Base-by-base conservation (phyloP, 2,113 vertebrate genomes). In the Nerophis ophidion region DNA sequence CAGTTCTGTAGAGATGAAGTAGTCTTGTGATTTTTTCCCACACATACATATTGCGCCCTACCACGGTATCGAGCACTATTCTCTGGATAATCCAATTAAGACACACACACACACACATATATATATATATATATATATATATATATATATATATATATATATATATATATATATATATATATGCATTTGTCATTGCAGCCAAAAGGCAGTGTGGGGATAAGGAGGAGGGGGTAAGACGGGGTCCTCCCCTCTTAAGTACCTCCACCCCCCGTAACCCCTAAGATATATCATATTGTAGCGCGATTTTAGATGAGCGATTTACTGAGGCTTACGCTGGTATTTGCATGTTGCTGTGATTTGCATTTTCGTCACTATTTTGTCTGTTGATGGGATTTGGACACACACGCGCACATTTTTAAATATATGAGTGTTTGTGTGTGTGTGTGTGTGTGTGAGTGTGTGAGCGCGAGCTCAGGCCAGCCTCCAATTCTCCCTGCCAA, bases 251-350 rank as follows among this genome's bases (percentile, higher is more conserved):
- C 56, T 68, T 60, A 40, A 40, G 44, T 15, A 14, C 42, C 40
- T n/a, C 61, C 34, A 60, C 54, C 5, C 45, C 12, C 48, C 26
- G 4, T 2, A 26, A 26, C 64, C 75, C 57, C 33, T 60, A 61
- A 72, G 69, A 75, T 57, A 62, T 61, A 77, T 68, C 67, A 60
- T 59, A 73, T 73, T 68, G 74, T 57, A 48, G 59, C 61, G 63
- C 74, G 60, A 76, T 83, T 67, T 79, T 76, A 69, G 66, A 61
- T 44, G 66, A 72, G 68, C 73, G 79, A 62, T 74, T 85, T 82
- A 83, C 65, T 66, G 55, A 77, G 79, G 79, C 69, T 82, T 85
- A 81, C 75, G 64, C 40, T 51, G 72, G 64, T 66, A 54, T 74
- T 73, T 74, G 54, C 57, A 11, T 79, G 26, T 26, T 26, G 26